Evolutionary conservation across 2,888 invertebrate genomes (phyloP).

Genomic region (Brachyptera putata): DNA sequence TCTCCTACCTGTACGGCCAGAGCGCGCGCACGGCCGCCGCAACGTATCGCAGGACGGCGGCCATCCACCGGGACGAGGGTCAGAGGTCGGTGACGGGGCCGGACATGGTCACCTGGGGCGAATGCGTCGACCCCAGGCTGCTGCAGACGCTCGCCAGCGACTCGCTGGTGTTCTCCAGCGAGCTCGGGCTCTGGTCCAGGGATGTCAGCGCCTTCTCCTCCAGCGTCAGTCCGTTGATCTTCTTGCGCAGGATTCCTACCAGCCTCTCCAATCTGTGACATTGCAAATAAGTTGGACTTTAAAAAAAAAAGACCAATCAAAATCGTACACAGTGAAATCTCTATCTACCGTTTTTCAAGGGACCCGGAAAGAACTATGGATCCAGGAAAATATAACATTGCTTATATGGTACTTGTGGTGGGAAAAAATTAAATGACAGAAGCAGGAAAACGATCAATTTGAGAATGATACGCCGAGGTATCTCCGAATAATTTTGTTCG

Average conservation of each 20-base stretch:
- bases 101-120: constrained; percentile 50
- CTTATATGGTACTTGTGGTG: too few relatives aligned
- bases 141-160: constrained; percentile 21
- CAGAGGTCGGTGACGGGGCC: constrained; percentile 60
- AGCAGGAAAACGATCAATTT: too few relatives aligned
- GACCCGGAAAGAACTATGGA: too few relatives aligned
- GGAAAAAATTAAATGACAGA: too few relatives aligned
- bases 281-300: too few relatives aligned
- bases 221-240: constrained; percentile 41
- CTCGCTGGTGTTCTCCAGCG: constrained; percentile 44
- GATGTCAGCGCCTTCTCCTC: constrained; percentile 41
- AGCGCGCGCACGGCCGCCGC: not conserved
- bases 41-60: not conserved
- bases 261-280: constrained; percentile 56
- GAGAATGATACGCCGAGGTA: too few relatives aligned
- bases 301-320: too few relatives aligned
- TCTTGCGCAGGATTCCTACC: constrained; percentile 52
- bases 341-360: too few relatives aligned
- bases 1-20: too few relatives aligned
- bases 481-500: too few relatives aligned
- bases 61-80: constrained; percentile 6
- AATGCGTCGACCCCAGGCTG: constrained; percentile 37
- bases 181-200: constrained; percentile 48
- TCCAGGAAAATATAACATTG: too few relatives aligned
- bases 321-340: too few relatives aligned